These are phyloP conservation scores for Drosophila falleni DNA, from an alignment of 2,888 invertebrate genomes.

Conservation along the genomic window DNA sequence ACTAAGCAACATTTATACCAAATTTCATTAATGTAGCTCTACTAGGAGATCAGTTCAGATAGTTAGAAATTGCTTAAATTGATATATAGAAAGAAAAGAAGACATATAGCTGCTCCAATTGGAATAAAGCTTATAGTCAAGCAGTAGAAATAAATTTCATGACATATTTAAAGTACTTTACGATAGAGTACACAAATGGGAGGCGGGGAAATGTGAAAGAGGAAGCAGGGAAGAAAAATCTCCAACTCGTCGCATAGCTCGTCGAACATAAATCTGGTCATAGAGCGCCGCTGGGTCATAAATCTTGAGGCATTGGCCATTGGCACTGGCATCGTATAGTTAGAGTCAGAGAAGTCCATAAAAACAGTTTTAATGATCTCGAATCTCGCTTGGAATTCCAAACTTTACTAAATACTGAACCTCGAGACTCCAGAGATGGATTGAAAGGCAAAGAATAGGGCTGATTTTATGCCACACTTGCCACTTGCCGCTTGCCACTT, in stretches of 20 bases:
- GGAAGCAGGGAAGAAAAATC: constrained; percentile 34
- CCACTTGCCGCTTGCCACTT: constrained; percentile 65
- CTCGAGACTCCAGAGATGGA: neutral
- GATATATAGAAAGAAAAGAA: neutral
- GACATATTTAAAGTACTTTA: neutral
- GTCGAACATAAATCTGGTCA: constrained; percentile 69
- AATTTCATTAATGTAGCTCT: neutral
- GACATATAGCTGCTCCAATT: neutral
- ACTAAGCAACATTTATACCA: neutral
- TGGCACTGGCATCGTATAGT: constrained; percentile 16
- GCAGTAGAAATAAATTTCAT: neutral
- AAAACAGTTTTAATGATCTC: constrained; percentile 67
- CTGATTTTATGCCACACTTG: constrained; percentile 69
- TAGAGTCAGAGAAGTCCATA: constrained; percentile 61
- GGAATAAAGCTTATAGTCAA: neutral
- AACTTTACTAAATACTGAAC: constrained; percentile 13
- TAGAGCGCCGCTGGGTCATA: constrained; percentile 65
- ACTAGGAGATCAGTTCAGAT: neutral
- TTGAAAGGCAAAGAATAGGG: constrained; percentile 5
- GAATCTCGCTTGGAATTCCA: constrained; percentile 31
- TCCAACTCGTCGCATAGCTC: constrained; percentile 20
- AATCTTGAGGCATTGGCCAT: constrained; percentile 60
- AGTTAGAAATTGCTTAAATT: neutral
- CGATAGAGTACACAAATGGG: neutral
- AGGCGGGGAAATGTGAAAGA: neutral